Conservation (phyloP, 1,140 invertebrate genomes). For the Conus ventricosus region DNA sequence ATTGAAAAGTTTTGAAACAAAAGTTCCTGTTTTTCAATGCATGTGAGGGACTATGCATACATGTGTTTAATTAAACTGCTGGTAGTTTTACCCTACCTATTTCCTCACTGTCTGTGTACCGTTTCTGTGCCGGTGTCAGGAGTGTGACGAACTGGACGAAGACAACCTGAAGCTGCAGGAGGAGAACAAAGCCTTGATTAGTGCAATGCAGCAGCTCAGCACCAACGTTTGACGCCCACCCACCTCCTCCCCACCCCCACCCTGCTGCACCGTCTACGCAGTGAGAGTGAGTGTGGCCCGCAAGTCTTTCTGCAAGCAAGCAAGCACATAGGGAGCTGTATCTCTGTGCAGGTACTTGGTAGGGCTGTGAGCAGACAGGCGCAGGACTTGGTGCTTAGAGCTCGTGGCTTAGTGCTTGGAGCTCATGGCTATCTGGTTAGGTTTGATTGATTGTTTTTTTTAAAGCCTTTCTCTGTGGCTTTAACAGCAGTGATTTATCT, state of each 20-base stretch:
- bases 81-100: no score
- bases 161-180: constrained; percentile 77
- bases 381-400: no score
- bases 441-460: neutral
- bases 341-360: no score
- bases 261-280: neutral
- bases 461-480: neutral
- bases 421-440: no score
- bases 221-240: constrained; percentile 47
- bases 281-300: neutral
- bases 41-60: no score
- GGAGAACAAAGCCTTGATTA: constrained; percentile 77
- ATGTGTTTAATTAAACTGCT: no score
- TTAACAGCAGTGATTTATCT: neutral
- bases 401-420: no score
- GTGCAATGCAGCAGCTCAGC: constrained; percentile 76
- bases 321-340: no score
- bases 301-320: neutral
- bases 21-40: no score
- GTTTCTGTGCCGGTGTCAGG: constrained; percentile 53
- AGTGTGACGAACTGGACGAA: constrained; percentile 72
- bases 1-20: no score
- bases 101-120: no score
- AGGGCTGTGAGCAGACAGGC: no score
- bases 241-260: neutral